These are phyloP conservation scores for Rallus crepitans DNA, from an alignment of 2,797 vertebrate genomes.

Conservation along the genomic window DNA sequence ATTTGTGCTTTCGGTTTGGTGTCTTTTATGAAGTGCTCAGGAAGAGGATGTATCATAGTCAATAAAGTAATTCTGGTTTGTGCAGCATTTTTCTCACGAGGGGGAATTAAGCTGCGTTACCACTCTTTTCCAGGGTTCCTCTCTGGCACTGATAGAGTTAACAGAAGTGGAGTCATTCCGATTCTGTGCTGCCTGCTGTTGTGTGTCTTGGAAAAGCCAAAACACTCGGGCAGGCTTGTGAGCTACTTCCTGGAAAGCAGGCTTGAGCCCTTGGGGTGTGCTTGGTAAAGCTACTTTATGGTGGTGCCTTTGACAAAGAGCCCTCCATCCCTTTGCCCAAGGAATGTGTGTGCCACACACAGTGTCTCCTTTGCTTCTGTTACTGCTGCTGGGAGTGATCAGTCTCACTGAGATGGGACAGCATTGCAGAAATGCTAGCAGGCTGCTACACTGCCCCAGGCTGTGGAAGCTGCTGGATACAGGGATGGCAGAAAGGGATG, in stretches of 20 bases:
- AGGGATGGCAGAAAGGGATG: neutral
- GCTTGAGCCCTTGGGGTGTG: neutral
- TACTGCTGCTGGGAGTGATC: neutral
- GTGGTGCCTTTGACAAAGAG: neutral
- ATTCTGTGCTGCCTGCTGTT: neutral
- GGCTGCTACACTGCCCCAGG: neutral
- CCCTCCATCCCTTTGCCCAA: neutral
- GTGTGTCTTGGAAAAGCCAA: conserved; percentile 36
- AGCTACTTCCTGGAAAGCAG: conserved; percentile 43
- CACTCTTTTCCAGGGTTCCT: neutral
- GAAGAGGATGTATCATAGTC: neutral
- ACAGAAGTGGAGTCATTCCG: neutral
- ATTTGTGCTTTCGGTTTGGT: neutral
- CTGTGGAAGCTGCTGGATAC: neutral
- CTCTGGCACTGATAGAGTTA: conserved; percentile 28
- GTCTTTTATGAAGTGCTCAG: neutral
- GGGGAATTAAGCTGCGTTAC: neutral
- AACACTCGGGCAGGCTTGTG: neutral
- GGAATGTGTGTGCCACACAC: neutral
- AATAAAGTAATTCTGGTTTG: neutral
- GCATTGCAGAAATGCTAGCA: neutral
- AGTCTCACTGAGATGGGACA: neutral
- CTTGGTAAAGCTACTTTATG: neutral
- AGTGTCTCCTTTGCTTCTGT: neutral
- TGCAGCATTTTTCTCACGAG: neutral